Evolutionary conservation across 2,888 invertebrate species (phyloP), one percentile per base, ranked within the genome.

Genomic region (Morpho deidamia): DNA sequence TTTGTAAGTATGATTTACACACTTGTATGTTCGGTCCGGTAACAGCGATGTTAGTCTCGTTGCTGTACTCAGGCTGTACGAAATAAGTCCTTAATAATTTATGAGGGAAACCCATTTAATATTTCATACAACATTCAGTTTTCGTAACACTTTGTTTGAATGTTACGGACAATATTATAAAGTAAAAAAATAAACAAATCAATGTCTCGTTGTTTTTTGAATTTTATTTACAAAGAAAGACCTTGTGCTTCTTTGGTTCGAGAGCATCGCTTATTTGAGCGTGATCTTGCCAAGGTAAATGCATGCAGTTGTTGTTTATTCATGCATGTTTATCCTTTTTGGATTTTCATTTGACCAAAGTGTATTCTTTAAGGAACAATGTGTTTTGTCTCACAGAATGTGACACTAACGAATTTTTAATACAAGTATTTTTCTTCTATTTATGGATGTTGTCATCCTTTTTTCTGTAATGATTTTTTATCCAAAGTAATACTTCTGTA

Each of bases 1-100:
- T 46, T 51, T 61, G 61, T 61, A 45, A 60, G 59, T 61, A 60
- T 34, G 10, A 7, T 38, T 10, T 23, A 23, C 23, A 23, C 23
- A 23, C 23, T 23, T 23, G 23, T 23, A 23, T 23, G 23, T 23
- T 23, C 5, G 3, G 1, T 23, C 5, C 2, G 5, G 23, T 23
- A 23, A 23, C 23, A 23, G 23, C 23, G 23, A 23, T 23, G 23
- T 23, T 23, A 23, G 23, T 23, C 23, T 23, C 23, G 23, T 23
- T n/a, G n/a, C 23, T 5, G 23, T 23, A 23, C 5, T n/a, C 5
- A 23, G 4, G 23, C 23, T 23, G 23, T 23, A 5, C 23, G 5
- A 23, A 23, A 23, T 23, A 23, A 1, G 23, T 23, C 23, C 23
- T 5, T 23, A 23, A 23, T 23, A 23, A 2, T 23, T 23, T 5